Evolutionary conservation across 1,140 invertebrate species (phyloP).

Genomic region (Zaprionus camerounensis): DNA sequence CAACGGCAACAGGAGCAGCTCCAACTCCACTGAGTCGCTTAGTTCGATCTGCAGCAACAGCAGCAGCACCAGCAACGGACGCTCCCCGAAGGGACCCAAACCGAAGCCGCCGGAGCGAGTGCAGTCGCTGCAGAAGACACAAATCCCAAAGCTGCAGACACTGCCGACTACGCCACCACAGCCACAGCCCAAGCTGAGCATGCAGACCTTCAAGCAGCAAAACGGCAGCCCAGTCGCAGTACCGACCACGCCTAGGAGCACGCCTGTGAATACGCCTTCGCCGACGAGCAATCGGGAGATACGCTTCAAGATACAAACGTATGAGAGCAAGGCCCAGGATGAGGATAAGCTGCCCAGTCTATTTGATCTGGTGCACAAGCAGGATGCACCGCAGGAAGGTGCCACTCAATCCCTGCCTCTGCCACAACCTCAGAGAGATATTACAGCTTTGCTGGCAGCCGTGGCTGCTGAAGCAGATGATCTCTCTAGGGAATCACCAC

Average conservation of each 20-base stretch:
- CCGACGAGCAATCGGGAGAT: constrained; percentile 70
- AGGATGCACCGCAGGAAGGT: constrained; percentile 37
- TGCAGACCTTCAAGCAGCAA: constrained; percentile 77
- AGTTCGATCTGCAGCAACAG: constrained; percentile 56
- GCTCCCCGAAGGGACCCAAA: constrained; percentile 70
- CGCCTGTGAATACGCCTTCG: constrained; percentile 62
- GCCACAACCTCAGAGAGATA: constrained; percentile 41
- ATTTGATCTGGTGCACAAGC: constrained; percentile 89
- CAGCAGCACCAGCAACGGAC: constrained; percentile 36
- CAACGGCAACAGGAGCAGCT: constrained; percentile 51
- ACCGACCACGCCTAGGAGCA: constrained; percentile 50
- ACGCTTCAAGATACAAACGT: constrained; percentile 81
- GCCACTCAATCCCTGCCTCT: not conserved
- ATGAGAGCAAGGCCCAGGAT: constrained; percentile 72
- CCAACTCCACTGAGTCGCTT: constrained; percentile 63
- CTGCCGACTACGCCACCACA: constrained; percentile 61
- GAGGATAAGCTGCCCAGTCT: constrained; percentile 86
- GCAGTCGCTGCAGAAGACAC: constrained; percentile 72
- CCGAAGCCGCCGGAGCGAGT: constrained; percentile 81
- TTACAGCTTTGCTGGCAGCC: constrained; percentile 58
- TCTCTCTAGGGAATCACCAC: constrained; percentile 65
- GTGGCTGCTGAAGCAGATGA: constrained; percentile 65
- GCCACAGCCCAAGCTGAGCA: constrained; percentile 62
- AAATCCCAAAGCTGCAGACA: constrained; percentile 73
- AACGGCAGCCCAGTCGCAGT: constrained; percentile 11